Base-by-base conservation (phyloP, 2,888 invertebrate genomes). In the Caenorhabditis auriculariae region DNA sequence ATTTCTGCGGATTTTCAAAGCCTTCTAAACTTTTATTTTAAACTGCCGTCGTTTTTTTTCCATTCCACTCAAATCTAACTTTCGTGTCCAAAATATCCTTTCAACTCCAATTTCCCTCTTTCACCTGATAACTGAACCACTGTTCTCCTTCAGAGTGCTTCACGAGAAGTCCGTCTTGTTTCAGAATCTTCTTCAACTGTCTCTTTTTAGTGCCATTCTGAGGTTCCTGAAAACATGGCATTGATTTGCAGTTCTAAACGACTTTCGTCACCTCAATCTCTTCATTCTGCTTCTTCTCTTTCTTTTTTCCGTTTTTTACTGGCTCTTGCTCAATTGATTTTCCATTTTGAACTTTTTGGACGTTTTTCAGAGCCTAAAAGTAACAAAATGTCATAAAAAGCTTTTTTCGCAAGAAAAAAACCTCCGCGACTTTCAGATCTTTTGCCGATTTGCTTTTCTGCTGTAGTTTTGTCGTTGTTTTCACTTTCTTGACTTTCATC, bases 71-170 rank as follows among this genome's bases (percentile, higher is more conserved):
- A n/a, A n/a, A n/a, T n/a, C n/a, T n/a, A n/a, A n/a, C n/a, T n/a
- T n/a, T n/a, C n/a, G n/a, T n/a, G n/a, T n/a, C n/a, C n/a, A n/a
- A n/a, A n/a, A n/a, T n/a, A n/a, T n/a, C n/a, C n/a, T 35, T 19
- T 41, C 7, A n/a, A 6, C 23, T 24, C 9, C 12, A 24, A n/a
- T n/a, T n/a, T n/a, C n/a, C n/a, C n/a, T n/a, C n/a, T n/a, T n/a
- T n/a, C n/a, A 72, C 62, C 60, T 71, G 70, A 43, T 73, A 70
- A 17, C 55, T 58, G 47, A 56, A 77, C 77, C 77, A 77, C 43
- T 75, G 72, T 35, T 62, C 38, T 6, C 66, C 74, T 39, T 72
- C 74, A 26, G 60, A 48, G 48, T 72, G 71, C 39, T 70, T 71
- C 23, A 75, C 69, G 3, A 69, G 17, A 6, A 55, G 38, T 0